A percentile compares a stretch with the other conserved stretches of the same genome.
phyloP scores from a whole-genome alignment of 2,888 invertebrate genomes.

The Eupithecia subfuscata region DNA sequence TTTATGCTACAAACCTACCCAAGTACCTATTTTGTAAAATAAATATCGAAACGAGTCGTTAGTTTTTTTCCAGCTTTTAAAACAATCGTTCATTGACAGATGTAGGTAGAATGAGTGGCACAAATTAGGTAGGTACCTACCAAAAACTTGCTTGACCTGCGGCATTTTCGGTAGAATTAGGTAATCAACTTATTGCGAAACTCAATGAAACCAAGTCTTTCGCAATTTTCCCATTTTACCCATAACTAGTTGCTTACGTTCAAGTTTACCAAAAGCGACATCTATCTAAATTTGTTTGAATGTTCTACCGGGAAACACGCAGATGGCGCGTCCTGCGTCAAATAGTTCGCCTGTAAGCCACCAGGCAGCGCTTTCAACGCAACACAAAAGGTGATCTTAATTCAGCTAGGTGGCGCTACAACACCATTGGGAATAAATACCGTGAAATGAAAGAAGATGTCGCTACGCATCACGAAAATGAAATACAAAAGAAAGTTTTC shows the following conservation, averaged over 20 bases:
- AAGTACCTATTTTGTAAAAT: too few relatives aligned
- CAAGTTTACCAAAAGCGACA: background rate
- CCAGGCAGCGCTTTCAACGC: background rate
- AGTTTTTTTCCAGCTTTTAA: too few relatives aligned
- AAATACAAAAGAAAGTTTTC: conserved; percentile 61
- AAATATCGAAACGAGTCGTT: too few relatives aligned
- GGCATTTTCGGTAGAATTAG: background rate
- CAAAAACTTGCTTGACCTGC: background rate
- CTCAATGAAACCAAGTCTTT: background rate
- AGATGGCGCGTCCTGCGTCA: background rate
- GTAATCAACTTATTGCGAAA: background rate
- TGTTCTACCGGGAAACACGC: background rate
- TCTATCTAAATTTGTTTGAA: background rate
- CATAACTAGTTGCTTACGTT: background rate
- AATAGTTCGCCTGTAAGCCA: background rate
- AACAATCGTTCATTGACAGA: too few relatives aligned
- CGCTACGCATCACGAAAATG: conserved; percentile 50
- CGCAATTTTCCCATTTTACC: background rate
- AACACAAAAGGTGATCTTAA: conserved; percentile 31
- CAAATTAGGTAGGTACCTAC: too few relatives aligned
- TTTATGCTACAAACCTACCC: too few relatives aligned
- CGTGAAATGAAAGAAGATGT: conserved; percentile 58
- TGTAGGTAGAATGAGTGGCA: too few relatives aligned
- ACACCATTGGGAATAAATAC: conserved; percentile 63
- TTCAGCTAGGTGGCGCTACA: conserved; percentile 56